A percentile compares a stretch with the other conserved stretches of the same genome.
These are phyloP conservation scores for Panurus biarmicus DNA, from an alignment of 2,113 vertebrate species.

Conservation along the genomic window DNA sequence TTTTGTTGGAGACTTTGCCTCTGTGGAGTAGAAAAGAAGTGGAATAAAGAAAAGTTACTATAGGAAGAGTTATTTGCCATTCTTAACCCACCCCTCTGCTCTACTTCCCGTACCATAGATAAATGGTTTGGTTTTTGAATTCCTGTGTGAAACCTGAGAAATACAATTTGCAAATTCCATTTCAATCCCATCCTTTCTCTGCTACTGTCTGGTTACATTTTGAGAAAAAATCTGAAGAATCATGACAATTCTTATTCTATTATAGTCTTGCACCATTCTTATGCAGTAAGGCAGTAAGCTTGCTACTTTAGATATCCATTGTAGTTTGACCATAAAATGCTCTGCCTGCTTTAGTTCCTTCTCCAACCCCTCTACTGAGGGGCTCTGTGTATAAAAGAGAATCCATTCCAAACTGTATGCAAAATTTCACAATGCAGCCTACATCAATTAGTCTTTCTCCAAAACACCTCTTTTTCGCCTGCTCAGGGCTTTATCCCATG, in stretches of 20 bases:
- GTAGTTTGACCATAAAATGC: neutral
- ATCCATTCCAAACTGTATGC: neutral
- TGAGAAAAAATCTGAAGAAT: neutral
- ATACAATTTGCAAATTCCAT: neutral
- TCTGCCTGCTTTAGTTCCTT: neutral
- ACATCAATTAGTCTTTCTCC: neutral
- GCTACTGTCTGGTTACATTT: neutral
- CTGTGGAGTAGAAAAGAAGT: slow-evolving; percentile 58
- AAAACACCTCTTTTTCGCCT: neutral
- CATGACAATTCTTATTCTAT: neutral
- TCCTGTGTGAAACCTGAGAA: neutral
- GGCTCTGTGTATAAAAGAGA: neutral
- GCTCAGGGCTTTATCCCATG: neutral
- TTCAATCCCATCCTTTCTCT: neutral
- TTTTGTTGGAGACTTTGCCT: slow-evolving; percentile 70
- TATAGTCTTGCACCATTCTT: neutral
- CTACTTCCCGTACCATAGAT: neutral
- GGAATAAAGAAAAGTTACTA: neutral
- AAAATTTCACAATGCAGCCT: neutral
- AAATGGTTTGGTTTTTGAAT: neutral
- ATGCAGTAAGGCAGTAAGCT: neutral
- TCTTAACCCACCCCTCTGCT: neutral
- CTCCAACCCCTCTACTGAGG: neutral
- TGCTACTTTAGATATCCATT: neutral
- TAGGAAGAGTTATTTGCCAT: neutral